Evolutionary conservation across 2,797 vertebrate genomes (phyloP).

Genomic region (Chaenodraco wilsoni): DNA sequence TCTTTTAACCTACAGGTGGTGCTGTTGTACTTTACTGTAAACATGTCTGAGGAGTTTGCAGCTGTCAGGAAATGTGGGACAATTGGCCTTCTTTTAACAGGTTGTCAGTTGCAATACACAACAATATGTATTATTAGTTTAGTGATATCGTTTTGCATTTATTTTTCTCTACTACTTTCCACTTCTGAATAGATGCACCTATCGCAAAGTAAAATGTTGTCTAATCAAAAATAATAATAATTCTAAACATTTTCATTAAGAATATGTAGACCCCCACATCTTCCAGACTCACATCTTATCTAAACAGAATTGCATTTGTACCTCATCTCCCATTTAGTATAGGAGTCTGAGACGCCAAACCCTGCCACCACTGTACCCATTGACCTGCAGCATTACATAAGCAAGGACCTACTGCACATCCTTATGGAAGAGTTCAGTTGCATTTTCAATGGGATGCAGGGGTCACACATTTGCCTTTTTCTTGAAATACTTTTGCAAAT

Average conservation of each 20-base stretch:
- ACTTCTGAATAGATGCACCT: neutral
- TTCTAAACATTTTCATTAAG: too few relatives aligned
- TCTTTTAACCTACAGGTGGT: conserved; percentile 37
- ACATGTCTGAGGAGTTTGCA: neutral
- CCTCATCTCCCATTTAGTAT: neutral
- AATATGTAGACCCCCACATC: neutral
- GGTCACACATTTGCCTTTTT: neutral
- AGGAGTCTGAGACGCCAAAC: neutral
- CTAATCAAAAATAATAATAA: neutral
- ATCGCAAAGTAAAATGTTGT: neutral
- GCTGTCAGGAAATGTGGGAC: neutral
- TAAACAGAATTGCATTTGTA: neutral
- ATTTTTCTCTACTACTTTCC: neutral
- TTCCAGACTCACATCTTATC: neutral
- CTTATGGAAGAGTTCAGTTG: conserved; percentile 10
- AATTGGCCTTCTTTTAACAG: neutral
- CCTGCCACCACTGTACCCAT: conserved; percentile 23
- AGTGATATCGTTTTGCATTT: neutral
- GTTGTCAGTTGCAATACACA: neutral
- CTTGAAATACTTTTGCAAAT: neutral
- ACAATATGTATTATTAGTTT: neutral
- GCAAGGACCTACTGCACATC: conserved; percentile 6
- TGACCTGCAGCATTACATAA: conserved; percentile 59
- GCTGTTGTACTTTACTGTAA: conserved; percentile 26
- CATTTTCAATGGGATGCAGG: neutral